phyloP scores from a whole-genome alignment of 2,113 vertebrate species.

The Romanogobio albipinnatus region DNA sequence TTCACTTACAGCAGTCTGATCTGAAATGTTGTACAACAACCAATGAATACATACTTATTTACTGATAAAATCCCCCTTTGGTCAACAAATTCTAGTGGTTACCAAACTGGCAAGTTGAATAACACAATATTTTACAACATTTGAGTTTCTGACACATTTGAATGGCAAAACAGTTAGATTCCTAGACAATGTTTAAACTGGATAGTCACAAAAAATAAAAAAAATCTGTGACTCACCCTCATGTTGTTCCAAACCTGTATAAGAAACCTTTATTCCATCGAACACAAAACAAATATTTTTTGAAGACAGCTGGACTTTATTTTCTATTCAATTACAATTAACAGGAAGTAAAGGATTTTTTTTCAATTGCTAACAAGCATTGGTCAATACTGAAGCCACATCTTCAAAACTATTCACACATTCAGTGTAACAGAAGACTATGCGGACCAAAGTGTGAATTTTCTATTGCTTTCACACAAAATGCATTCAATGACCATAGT shows the following conservation, averaged over 20 bases:
- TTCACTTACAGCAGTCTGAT: neutral
- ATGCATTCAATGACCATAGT: too few species aligned
- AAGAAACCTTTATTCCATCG: neutral
- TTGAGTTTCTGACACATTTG: neutral
- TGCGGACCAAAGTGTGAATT: too few species aligned
- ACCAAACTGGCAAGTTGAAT: neutral
- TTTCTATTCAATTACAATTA: neutral
- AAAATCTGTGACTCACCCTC: neutral
- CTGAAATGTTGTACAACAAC: slow-evolving; percentile 6
- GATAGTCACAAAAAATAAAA: neutral
- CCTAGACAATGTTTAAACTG: neutral
- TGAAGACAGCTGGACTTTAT: neutral
- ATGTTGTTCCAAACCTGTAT: neutral
- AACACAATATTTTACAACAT: too few species aligned
- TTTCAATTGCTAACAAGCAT: too few species aligned
- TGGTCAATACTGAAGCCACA: too few species aligned
- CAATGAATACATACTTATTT: slow-evolving; percentile 7
- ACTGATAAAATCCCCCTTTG: neutral
- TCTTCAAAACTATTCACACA: too few species aligned
- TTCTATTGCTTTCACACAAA: too few species aligned
- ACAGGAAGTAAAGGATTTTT: neutral
- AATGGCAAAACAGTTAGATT: neutral
- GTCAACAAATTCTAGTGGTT: neutral
- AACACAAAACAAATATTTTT: neutral
- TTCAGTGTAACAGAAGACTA: too few species aligned